Conservation (phyloP, 2,797 vertebrate species). For the Chelonia mydas region DNA sequence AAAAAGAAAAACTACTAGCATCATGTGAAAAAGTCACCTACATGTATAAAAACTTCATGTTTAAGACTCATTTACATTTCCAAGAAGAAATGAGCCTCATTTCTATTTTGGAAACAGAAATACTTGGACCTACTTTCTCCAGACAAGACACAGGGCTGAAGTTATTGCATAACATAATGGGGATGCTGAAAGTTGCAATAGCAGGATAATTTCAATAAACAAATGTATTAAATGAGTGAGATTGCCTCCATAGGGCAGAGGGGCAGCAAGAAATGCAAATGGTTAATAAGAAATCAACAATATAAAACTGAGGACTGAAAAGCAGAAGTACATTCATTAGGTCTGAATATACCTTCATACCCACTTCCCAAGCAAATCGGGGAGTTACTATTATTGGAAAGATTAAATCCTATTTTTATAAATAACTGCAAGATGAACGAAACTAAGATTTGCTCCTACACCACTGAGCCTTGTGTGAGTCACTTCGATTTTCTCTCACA, state of each 20-base stretch:
- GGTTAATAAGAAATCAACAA: background rate
- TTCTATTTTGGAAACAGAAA: constrained; percentile 34
- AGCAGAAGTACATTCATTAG: background rate
- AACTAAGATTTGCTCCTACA: background rate
- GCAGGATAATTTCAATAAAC: constrained; percentile 12
- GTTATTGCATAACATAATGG: constrained; percentile 34
- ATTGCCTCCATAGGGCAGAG: constrained; percentile 1
- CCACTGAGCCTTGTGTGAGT: background rate
- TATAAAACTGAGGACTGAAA: background rate
- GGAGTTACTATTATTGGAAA: background rate
- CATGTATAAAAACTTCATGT: constrained; percentile 26
- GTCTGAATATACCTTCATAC: background rate
- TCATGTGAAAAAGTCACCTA: constrained; percentile 19
- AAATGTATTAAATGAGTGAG: background rate
- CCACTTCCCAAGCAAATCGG: background rate
- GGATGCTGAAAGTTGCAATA: constrained; percentile 10
- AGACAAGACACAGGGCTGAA: constrained; percentile 28
- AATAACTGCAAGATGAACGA: background rate
- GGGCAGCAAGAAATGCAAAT: background rate
- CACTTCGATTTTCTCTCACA: background rate
- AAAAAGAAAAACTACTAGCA: background rate
- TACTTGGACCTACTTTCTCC: constrained; percentile 3
- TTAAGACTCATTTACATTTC: constrained; percentile 45
- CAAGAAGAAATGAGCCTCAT: constrained; percentile 41
- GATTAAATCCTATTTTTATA: background rate